Conservation (phyloP, 2,113 vertebrate genomes). For the Vimba vimba region DNA sequence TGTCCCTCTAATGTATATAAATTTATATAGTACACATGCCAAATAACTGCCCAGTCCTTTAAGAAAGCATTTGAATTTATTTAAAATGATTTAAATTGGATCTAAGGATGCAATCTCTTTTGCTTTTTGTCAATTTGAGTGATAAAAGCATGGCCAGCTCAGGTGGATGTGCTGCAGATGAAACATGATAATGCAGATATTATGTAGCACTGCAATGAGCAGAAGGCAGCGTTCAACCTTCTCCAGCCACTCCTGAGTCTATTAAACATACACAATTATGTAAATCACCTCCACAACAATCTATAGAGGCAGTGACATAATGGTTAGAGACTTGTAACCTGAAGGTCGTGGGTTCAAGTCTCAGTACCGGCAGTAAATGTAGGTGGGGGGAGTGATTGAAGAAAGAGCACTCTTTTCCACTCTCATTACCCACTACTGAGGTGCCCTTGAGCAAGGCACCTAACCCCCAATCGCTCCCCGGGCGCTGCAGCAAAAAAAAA, state of each 20-base stretch:
- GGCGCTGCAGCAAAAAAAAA: too few species aligned
- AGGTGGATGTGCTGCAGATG: conserved; percentile 12
- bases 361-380: too few species aligned
- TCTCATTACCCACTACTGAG: too few species aligned
- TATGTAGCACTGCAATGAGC: conserved; percentile 26
- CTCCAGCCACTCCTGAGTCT: neutral
- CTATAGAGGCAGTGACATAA: too few species aligned
- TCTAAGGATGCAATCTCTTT: neutral
- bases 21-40: neutral
- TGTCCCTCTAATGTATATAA: neutral
- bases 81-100: neutral
- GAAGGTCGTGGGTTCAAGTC: too few species aligned
- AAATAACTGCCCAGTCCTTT: neutral
- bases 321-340: too few species aligned
- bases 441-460: too few species aligned
- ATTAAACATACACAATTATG: neutral
- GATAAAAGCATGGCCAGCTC: neutral
- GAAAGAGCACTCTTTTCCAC: too few species aligned
- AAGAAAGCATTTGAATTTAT: neutral
- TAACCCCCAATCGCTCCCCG: too few species aligned
- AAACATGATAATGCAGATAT: conserved; percentile 36
- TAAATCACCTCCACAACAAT: neutral
- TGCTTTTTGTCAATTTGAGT: neutral
- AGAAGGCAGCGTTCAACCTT: neutral
- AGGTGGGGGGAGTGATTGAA: too few species aligned